Base-by-base conservation (phyloP, 2,888 invertebrate genomes). In the Rhagonycha fulva region DNA sequence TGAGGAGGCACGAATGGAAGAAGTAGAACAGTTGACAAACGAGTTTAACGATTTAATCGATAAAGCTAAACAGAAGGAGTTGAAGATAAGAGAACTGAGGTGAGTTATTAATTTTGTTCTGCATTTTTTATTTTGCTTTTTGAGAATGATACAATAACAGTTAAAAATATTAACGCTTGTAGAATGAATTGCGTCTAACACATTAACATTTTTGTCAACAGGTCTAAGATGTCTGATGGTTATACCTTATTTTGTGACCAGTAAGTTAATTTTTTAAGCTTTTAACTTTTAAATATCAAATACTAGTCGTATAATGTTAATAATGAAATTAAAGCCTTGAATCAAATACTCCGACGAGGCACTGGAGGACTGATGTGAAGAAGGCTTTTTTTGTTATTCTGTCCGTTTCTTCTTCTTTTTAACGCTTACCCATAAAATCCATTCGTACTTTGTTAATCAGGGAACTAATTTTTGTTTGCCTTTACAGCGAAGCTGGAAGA, bases 31-130 rank as follows among this genome's bases (percentile, higher is more conserved):
- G 76, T 88, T 96, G 70, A 89, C 91, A 62, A 88, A 92, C 79
- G 90, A 93, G 85, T 95, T 94, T 85, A 92, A 93, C 80, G 90
- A 91, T 72, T 89, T 95, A 74, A 88, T 94, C 75, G 90, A 91
- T 68, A 91, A 91, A 84, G 95, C 95, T 78, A 93, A 94, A 87
- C 91, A 92, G 81, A 90, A 93, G 75, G 94, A 95, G 86, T 91
- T 94, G 82, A 93, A 94, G 88, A 92, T 95, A 81, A 91, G 94
- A 83, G 94, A 95, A 86, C 87, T 94, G 84, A 94, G 95, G 95
- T 95, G 84, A 87, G 91, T 78, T 30, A 7, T 7, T 66, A 19
- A 66, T 12, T 66, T 66, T n/a, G n/a, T 3, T 66, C 26, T 66
- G 3, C 9, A 66, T 12, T n/a, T 1, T 47, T 47, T n/a, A n/a